Percentiles rank a stretch among this genome's conserved stretches.
phyloP scores from a whole-genome alignment of 2,797 vertebrate genomes.

The Rhinoraja longicauda region DNA sequence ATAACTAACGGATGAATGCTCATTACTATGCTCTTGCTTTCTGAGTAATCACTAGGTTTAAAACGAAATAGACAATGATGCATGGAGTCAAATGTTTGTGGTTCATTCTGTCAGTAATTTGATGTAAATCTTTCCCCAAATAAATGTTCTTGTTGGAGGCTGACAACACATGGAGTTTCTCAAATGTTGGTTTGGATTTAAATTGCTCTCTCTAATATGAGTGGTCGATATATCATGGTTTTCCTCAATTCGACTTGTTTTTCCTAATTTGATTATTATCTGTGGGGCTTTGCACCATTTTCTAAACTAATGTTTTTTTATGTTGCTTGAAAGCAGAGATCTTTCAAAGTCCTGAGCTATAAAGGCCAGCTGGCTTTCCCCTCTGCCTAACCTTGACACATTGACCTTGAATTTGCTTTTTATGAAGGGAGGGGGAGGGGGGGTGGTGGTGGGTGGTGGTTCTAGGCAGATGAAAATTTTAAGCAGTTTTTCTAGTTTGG shows the following conservation, averaged over 20 bases:
- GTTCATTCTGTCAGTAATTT: background rate
- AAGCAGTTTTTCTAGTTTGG: no score
- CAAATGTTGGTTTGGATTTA: background rate
- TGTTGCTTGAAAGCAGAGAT: background rate
- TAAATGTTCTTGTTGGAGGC: background rate
- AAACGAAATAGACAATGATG: background rate
- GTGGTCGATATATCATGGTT: background rate
- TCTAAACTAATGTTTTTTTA: background rate
- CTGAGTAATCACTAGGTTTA: background rate
- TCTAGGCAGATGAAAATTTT: no score
- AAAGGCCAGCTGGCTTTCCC: background rate
- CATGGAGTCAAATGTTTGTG: background rate
- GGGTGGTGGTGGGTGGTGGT: no score
- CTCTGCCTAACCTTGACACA: background rate
- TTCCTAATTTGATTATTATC: background rate
- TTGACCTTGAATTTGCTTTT: background rate
- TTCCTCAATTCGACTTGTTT: background rate
- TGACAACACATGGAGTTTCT: background rate
- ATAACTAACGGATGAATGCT: background rate
- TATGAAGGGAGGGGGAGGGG: no score
- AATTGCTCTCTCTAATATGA: background rate
- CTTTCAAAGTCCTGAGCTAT: background rate
- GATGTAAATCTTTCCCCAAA: background rate
- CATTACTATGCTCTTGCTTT: background rate
- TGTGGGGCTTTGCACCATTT: background rate